Evolutionary conservation across 23 tunicate species (phyloP), one percentile per base, ranked within the genome.

Genomic region (Halocynthia roretzi): DNA sequence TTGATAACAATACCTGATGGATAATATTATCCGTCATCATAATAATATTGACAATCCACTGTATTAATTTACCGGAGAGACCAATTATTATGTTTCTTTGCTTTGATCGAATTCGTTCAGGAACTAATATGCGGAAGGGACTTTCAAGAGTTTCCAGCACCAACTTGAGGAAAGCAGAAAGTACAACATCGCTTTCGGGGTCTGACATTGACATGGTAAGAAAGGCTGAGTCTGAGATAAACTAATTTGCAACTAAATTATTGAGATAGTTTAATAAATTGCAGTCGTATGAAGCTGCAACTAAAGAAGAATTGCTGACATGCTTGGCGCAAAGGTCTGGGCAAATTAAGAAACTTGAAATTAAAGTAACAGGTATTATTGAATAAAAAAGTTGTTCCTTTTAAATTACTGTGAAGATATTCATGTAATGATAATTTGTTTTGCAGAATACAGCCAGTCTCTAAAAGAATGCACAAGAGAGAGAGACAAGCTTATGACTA

Each of bases 341-440:
- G 5, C 88, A 92, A 79, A 80, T 92, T n/a, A 92, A 92, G 67
- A 57, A 87, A 72, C 15, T 86, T 51, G 98, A 92, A 78, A 90
- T 92, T 6, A 92, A 92, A 68, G 62, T 92, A 51, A 84, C 98
- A 49, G 95, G 87, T 88, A 20, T 9, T 4, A 58, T 58, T 14
- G n/a, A 14, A 0, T 58, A 4, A n/a, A 4, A n/a, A 14, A 58
- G 63, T 58, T 58, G 63, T n/a, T 58, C 63, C 15, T 58, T 58
- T 58, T 58, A 58, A 14, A 14, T 58, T 58, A 4, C 63, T 15
- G 63, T 58, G 63, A 14, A 58, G 1, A n/a, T 58, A 15, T n/a
- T 4, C 70, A 70, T 60, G 6, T 21, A 19, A 22, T 76, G 40
- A 48, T n/a, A 10, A 22, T 68, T n/a, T 56, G 12, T 56, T 53